phyloP scores from a whole-genome alignment of 2,797 vertebrate species.

The Coilia nasus region DNA sequence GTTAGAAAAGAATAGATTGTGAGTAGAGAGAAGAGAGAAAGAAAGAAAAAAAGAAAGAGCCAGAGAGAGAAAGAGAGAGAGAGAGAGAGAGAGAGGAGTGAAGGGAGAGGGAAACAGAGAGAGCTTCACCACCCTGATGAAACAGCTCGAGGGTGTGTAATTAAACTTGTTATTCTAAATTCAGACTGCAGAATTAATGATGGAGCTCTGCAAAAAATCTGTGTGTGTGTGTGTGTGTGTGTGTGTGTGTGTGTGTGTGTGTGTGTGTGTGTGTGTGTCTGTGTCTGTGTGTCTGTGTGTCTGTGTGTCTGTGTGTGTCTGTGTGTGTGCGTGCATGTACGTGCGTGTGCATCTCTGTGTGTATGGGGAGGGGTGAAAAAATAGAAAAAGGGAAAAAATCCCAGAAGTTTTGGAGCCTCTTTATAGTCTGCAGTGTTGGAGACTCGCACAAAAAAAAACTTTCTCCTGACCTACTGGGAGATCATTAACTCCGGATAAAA shows the following conservation, averaged over 20 bases:
- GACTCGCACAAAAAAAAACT: constrained; percentile 35
- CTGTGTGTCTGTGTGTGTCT: not conserved
- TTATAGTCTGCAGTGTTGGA: constrained; percentile 35
- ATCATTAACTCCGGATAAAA: constrained; percentile 55
- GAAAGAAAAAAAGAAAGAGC: too few species aligned
- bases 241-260: constrained; percentile 14
- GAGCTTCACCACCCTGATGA: constrained; percentile 29
- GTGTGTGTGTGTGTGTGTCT: constrained; percentile 29
- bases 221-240: not conserved
- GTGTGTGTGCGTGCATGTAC: not conserved
- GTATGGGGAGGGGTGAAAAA: not conserved
- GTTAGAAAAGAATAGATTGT: not conserved
- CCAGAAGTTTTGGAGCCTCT: constrained; percentile 39
- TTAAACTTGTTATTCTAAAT: constrained; percentile 54
- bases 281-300: not conserved
- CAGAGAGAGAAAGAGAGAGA: not conserved
- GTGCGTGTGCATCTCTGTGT: constrained; percentile 14
- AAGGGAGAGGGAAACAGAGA: not conserved
- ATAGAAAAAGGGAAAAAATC: constrained; percentile 21
- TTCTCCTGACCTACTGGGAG: constrained; percentile 51
- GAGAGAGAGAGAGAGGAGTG: not conserved
- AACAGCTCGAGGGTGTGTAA: constrained; percentile 42
- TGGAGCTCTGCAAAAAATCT: constrained; percentile 39
- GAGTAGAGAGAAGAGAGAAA: not conserved
- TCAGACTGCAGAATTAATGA: constrained; percentile 60